Base-by-base conservation (phyloP, 2,888 invertebrate species). In the Morpho deidamia region DNA sequence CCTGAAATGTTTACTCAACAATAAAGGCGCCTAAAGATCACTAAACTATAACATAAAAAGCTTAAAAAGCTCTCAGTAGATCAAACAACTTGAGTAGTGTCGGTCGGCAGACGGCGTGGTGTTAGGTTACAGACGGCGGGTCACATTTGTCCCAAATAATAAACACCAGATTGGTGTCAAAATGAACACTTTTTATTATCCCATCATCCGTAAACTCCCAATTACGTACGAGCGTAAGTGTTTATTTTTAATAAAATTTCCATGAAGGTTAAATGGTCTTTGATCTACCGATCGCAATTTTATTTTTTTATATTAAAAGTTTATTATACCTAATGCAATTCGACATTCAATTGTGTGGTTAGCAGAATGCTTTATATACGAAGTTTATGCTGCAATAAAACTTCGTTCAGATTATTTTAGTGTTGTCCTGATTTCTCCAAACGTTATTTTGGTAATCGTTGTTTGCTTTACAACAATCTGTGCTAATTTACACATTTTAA, bases 51-150 rank as follows among this genome's bases (percentile, higher is more conserved):
- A 81, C 83, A 89, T 89, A 86, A 89, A 88, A 88, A 86, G 79
- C 83, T 86, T 85, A 88, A 89, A 89, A 89, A 87, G 85, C 89
- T 86, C 87, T 84, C 83, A 81, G 87, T 88, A 89, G 89, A 89
- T 89, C 89, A 89, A 89, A 89, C 89, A 89, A 81, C 73, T 76
- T 65, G 78, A 81, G 83, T 77, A 75, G 80, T 80, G 81, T 81
- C 78, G 76, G 78, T 74, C 72, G 80, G 72, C 85, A 83, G 81
- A 73, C 85, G 85, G 82, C 70, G 63, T 67, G 81, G 84, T 86
- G 71, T 89, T 68, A 63, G 74, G 76, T 89, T 83, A 77, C 89
- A 60, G 61, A 61, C 76, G 75, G 65, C 78, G 81, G 84, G 83
- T 85, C 88, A 80, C 88, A 85, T 83, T 89, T 82, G 86, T 81